A percentile compares a stretch with the other conserved stretches of the same genome.
Evolutionary conservation across 2,888 invertebrate genomes (phyloP).

Genomic region (Chymomyza procnemis): DNA sequence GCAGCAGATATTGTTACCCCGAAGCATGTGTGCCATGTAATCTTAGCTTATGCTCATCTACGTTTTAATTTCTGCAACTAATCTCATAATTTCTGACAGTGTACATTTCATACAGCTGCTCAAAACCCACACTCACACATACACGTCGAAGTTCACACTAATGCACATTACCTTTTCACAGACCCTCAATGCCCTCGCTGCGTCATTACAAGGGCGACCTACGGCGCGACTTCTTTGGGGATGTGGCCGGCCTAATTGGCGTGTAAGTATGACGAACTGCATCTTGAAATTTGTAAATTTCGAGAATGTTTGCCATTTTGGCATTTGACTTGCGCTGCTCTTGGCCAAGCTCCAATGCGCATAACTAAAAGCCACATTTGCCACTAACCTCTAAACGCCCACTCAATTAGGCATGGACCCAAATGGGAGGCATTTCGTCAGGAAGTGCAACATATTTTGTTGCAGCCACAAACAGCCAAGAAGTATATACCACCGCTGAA

Average conservation of each 20-base stretch:
- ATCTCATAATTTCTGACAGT: too few relatives aligned
- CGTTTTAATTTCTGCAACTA: background rate
- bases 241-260: conserved; percentile 86
- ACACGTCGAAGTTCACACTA: background rate
- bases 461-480: conserved; percentile 88
- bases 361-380: background rate
- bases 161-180: conserved; percentile 31
- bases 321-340: background rate
- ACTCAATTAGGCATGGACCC: conserved; percentile 85
- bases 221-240: conserved; percentile 85
- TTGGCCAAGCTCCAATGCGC: background rate
- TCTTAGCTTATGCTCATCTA: too few relatives aligned
- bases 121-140: background rate
- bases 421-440: conserved; percentile 91
- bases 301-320: background rate
- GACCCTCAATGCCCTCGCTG: conserved; percentile 86
- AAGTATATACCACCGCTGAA: conserved; percentile 87
- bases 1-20: too few relatives aligned
- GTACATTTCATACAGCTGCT: background rate
- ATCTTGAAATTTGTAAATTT: background rate
- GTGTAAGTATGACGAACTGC: conserved; percentile 81
- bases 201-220: conserved; percentile 85
- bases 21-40: too few relatives aligned
- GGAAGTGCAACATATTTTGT: conserved; percentile 89
- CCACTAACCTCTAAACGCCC: conserved; percentile 3